These are phyloP conservation scores for Eleutherodactylus coqui DNA, from an alignment of 2,797 vertebrate species.

Conservation along the genomic window DNA sequence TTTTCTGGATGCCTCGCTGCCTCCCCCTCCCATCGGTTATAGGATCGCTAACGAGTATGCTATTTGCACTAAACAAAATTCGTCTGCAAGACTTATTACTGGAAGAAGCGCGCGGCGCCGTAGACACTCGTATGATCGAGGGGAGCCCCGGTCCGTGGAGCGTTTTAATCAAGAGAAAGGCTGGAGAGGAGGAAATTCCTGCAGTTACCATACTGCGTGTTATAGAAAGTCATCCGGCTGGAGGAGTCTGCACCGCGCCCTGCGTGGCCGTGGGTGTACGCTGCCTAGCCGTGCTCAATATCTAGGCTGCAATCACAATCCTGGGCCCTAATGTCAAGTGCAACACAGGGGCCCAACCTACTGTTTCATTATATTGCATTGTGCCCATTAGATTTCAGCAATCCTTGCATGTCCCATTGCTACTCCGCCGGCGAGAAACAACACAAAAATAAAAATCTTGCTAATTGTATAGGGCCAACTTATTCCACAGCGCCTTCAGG, in stretches of 20 bases:
- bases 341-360: too few relatives aligned
- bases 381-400: too few relatives aligned
- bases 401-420: too few relatives aligned
- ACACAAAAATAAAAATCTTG: too few relatives aligned
- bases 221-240: constrained; percentile 32
- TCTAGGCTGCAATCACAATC: background rate
- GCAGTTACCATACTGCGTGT: constrained; percentile 27
- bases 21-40: constrained; percentile 28
- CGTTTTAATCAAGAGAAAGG: constrained; percentile 51
- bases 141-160: constrained; percentile 36
- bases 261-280: background rate
- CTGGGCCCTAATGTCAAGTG: background rate
- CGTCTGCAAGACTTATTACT: constrained; percentile 40
- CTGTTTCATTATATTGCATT: too few relatives aligned
- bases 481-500: too few relatives aligned
- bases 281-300: constrained; percentile 1
- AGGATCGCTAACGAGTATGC: constrained; percentile 33
- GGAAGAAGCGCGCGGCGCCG: background rate
- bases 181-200: constrained; percentile 34
- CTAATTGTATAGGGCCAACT: too few relatives aligned
- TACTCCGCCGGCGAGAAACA: too few relatives aligned
- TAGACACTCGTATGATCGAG: constrained; percentile 30
- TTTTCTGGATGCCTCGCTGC: constrained; percentile 1
- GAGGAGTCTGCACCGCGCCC: background rate
- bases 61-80: constrained; percentile 51